Percentiles rank a stretch among this genome's conserved stretches.
Evolutionary conservation across 2,797 vertebrate species (phyloP).

Genomic region (Oreochromis mossambicus): DNA sequence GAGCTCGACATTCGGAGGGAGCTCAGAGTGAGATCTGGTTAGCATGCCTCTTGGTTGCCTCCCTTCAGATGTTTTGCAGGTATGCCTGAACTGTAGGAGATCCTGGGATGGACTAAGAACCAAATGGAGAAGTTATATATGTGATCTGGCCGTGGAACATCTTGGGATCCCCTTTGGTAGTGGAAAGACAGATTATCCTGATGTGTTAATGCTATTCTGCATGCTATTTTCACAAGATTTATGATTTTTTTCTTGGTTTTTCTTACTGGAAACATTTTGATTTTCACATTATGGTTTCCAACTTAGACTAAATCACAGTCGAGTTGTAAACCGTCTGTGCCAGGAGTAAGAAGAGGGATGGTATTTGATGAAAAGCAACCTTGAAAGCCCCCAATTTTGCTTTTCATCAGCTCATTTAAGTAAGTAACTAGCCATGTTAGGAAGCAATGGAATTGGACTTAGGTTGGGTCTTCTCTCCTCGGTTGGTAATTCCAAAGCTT

Average conservation of each 20-base stretch:
- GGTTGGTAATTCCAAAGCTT: not conserved
- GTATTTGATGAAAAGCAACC: not conserved
- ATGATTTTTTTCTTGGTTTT: not conserved
- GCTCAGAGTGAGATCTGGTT: not conserved
- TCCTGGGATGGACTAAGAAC: fast-evolving
- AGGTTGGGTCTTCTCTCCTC: not conserved
- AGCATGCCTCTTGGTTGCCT: not conserved
- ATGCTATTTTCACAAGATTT: fast-evolving
- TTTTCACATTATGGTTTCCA: not conserved
- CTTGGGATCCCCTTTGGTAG: not conserved
- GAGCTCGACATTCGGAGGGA: not conserved
- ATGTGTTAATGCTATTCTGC: not conserved
- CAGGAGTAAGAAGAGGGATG: not conserved
- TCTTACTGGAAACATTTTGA: not conserved
- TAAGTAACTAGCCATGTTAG: not conserved
- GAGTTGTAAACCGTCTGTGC: not conserved
- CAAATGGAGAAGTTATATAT: fast-evolving
- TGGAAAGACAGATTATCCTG: not conserved
- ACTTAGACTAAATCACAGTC: fast-evolving
- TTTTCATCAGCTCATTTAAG: not conserved
- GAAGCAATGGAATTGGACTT: not conserved
- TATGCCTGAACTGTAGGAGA: not conserved
- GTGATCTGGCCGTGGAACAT: fast-evolving
- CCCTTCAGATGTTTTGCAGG: not conserved
- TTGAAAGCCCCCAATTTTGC: not conserved